A percentile compares a stretch with the other conserved stretches of the same genome.
Conservation (phyloP, 2,113 vertebrate genomes). For the Sisor rabdophorus region DNA sequence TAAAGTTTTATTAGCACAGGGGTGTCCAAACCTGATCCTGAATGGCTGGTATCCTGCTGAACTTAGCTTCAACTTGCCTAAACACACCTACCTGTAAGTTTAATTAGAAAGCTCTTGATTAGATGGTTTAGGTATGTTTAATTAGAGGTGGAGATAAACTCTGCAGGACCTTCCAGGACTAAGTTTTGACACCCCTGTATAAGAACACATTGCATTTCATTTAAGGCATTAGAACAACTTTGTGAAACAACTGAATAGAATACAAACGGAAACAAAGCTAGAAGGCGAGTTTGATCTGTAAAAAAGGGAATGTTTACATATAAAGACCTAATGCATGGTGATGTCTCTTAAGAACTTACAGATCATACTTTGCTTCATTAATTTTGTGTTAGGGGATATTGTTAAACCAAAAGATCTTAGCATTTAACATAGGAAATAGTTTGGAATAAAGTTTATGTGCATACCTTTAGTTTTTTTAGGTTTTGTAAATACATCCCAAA, state of each 20-base stretch:
- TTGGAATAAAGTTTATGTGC: neutral
- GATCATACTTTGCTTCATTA: neutral
- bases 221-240: neutral
- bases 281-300: neutral
- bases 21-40: too few species aligned
- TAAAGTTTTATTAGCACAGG: neutral
- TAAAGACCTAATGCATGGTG: neutral
- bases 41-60: too few species aligned
- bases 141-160: too few species aligned
- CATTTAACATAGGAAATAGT: neutral
- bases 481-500: neutral
- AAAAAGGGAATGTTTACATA: neutral
- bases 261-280: neutral
- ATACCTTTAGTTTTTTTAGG: neutral
- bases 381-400: constrained; percentile 5
- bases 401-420: neutral
- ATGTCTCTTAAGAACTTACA: constrained; percentile 4
- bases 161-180: too few species aligned
- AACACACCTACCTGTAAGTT: too few species aligned
- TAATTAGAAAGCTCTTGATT: too few species aligned
- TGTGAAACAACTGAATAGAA: too few species aligned
- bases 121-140: too few species aligned
- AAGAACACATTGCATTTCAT: neutral
- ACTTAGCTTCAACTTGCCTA: too few species aligned
- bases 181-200: too few species aligned